Conservation (phyloP, 2,888 invertebrate genomes). For the Drosophila fulvimacula region DNA sequence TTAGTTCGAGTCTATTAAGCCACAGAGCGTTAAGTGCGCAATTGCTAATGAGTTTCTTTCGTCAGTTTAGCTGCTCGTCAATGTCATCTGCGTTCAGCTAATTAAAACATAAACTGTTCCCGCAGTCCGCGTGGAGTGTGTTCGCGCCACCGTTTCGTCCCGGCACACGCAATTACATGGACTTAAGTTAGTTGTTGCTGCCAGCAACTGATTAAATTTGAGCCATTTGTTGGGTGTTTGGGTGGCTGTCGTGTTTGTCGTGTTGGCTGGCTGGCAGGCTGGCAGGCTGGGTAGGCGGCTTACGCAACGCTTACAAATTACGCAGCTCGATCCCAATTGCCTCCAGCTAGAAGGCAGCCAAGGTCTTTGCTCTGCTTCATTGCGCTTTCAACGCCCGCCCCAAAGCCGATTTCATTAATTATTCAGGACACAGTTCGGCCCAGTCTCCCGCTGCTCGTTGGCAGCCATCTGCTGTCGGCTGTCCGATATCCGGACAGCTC, state of each 20-base stretch:
- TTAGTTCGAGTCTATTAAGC: conserved; percentile 39
- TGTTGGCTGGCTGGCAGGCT: neutral
- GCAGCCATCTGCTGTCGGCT: neutral
- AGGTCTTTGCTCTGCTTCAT: conserved; percentile 24
- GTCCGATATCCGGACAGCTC: conserved; percentile 5
- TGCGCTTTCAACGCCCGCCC: conserved; percentile 35
- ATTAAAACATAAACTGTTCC: conserved; percentile 63
- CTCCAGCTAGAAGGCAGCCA: neutral
- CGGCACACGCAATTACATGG: conserved; percentile 39
- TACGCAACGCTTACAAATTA: conserved; percentile 49
- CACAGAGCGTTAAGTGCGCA: conserved; percentile 16
- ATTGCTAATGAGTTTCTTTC: conserved; percentile 28
- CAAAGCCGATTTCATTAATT: conserved; percentile 66
- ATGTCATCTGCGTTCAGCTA: conserved; percentile 47
- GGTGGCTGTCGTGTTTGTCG: neutral
- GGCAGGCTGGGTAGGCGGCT: conserved; percentile 3
- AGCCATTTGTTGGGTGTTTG: conserved; percentile 20
- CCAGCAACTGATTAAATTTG: conserved; percentile 51
- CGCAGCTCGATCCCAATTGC: conserved; percentile 7
- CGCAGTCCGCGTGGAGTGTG: conserved; percentile 20
- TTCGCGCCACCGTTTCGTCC: conserved; percentile 16
- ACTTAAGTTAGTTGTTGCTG: conserved; percentile 37
- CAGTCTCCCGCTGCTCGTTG: conserved; percentile 9
- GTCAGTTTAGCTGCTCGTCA: conserved; percentile 20
- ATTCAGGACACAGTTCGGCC: conserved; percentile 61